Evolutionary conservation across 2,888 invertebrate species (phyloP), one percentile per base, ranked within the genome.

Genomic region (Volucella zonaria): DNA sequence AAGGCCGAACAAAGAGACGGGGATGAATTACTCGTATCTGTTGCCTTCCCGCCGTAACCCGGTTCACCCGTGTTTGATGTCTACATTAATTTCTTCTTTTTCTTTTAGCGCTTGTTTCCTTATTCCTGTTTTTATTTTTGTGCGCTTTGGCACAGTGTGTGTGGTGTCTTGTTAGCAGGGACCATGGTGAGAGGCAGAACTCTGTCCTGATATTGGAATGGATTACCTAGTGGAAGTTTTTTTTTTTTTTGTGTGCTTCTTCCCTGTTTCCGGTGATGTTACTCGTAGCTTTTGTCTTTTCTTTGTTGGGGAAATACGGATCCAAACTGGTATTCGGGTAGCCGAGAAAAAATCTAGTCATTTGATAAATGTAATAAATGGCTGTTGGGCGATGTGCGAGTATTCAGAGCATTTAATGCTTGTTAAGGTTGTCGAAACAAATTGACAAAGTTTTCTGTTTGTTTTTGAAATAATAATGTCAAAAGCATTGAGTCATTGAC

Each of bases 1-100:
- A 77, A 73, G 71, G 68, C 67, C 74, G 68, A 62, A 68, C 78
- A 58, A 74, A 82, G 73, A 74, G 73, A 82, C 73, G 62, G 68
- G 62, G 82, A 82, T 78, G 78, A 82, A 82, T 82, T 82, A n/a
- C n/a, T n/a, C n/a, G n/a, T n/a, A 82, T 78, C 62, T 82, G 61
- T 70, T 59, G 47, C 56, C 64, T 31, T 31, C 31, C 6, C 6
- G 31, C 31, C 68, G 58, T 78, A 62, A 62, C 78, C 58, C 64
- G 18, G 78, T 68, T 45, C 58, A 73, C 45, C 66, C 75, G 31
- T 54, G 49, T 70, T 70, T 70, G 70, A 70, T 59, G 58, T 62
- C 73, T 77, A 56, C 77, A 73, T 77, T 62, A 61, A 66, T 56
- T 73, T 76, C 49, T 51, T 49, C 45, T 77, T 67, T 54, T 45